Conservation (phyloP, 2,888 invertebrate genomes). For the Lasiommata megera region DNA sequence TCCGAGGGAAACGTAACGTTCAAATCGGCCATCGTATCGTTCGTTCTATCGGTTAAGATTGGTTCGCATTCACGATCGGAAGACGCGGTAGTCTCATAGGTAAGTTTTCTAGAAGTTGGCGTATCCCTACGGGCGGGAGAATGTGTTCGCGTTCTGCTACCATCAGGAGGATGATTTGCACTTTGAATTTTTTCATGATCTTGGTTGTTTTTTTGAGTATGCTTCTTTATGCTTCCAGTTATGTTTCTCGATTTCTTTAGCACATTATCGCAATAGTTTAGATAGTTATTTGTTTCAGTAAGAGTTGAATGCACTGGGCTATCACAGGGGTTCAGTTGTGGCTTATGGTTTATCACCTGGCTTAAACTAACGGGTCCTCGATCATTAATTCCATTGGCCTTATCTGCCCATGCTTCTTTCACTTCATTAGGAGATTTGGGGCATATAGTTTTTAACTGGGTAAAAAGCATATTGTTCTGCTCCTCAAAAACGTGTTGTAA, state of each 20-base stretch:
- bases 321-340: slow-evolving; percentile 36
- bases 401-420: slow-evolving; percentile 65
- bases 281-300: slow-evolving; percentile 58
- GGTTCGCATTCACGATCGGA: slow-evolving; percentile 60
- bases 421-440: slow-evolving; percentile 60
- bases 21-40: slow-evolving; percentile 73
- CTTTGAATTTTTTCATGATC: slow-evolving; percentile 32
- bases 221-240: slow-evolving; percentile 56
- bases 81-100: slow-evolving; percentile 60
- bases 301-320: slow-evolving; percentile 53
- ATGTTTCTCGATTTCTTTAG: slow-evolving; percentile 64
- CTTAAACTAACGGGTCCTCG: slow-evolving; percentile 70
- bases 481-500: slow-evolving; percentile 84
- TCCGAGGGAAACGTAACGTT: slow-evolving; percentile 74
- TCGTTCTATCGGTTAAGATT: slow-evolving; percentile 70
- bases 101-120: slow-evolving; percentile 49
- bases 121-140: slow-evolving; percentile 48
- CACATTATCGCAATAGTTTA: slow-evolving; percentile 59
- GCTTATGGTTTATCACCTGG: slow-evolving; percentile 60
- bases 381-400: slow-evolving; percentile 39
- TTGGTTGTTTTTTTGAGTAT: slow-evolving; percentile 20
- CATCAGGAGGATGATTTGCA: slow-evolving; percentile 38
- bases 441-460: slow-evolving; percentile 67
- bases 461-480: slow-evolving; percentile 83
- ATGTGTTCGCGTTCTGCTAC: slow-evolving; percentile 47